These are phyloP conservation scores for Andrena dorsata DNA, from an alignment of 2,888 invertebrate species.

Conservation along the genomic window DNA sequence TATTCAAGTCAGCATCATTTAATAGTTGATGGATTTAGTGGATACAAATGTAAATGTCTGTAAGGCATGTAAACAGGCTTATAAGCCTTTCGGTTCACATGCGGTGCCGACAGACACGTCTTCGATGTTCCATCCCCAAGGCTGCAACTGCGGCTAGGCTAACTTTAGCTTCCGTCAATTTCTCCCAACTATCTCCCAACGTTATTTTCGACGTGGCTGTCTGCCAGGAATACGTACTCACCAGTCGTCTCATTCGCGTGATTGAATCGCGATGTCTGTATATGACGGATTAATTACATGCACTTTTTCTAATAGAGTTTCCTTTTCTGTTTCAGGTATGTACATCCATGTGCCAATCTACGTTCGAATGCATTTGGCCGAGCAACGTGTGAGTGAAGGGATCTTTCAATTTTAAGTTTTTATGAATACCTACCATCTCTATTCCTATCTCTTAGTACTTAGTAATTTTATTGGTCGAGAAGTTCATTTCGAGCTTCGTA, in stretches of 20 bases:
- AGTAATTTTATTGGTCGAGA: too few species aligned
- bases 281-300: conserved; percentile 26
- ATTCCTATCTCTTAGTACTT: too few species aligned
- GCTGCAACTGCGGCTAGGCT: conserved; percentile 69
- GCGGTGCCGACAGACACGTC: neutral
- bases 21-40: too few species aligned
- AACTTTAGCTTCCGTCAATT: conserved; percentile 79
- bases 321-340: conserved; percentile 67
- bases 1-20: too few species aligned
- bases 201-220: conserved; percentile 75
- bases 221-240: conserved; percentile 70
- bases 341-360: conserved; percentile 22
- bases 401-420: neutral
- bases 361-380: neutral
- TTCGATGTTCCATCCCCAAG: conserved; percentile 71
- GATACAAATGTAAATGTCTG: neutral
- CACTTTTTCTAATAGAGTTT: conserved; percentile 30
- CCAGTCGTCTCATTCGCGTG: conserved; percentile 68
- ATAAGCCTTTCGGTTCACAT: conserved; percentile 9
- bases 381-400: conserved; percentile 31
- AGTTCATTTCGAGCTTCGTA: too few species aligned
- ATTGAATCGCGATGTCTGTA: conserved; percentile 59
- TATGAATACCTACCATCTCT: neutral
- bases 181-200: conserved; percentile 72
- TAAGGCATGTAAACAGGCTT: neutral